Evolutionary conservation across 2,888 invertebrate species (phyloP), one percentile per base, ranked within the genome.

Genomic region (Schizaphis graminum): DNA sequence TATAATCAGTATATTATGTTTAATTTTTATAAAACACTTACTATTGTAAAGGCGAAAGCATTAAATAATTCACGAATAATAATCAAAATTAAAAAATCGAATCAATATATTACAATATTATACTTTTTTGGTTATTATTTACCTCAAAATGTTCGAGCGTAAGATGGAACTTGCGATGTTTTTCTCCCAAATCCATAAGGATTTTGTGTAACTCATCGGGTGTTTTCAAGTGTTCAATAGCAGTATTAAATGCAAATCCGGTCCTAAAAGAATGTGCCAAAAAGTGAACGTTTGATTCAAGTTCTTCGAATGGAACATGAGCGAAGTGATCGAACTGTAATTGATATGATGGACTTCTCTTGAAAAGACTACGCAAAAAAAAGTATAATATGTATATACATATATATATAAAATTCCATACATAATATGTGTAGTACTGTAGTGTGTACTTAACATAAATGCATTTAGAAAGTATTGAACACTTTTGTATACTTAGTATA

Each of bases 201-300:
- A 86, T 11, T 57, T 41, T 41, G 4, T 41, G 85, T 7, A 84
- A 44, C 21, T 57, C 57, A 24, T n/a, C 44, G 21, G 85, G 57
- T 13, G 13, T 11, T 28, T 57, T 57, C 41, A 85, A n/a, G n/a
- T 57, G 85, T 44, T 11, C 91, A 35, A 91, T 44, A n/a, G 91
- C 85, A 0, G 91, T n/a, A 3, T 91, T n/a, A 28, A 91, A 91
- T 5, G 49, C 91, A 24, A 57, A 57, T 41, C 85, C 91, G 16
- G 91, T 91, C 56, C 91, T 91, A n/a, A 57, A 44, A 56, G 91
- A 21, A 44, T 91, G 91, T 16, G 91, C 91, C 57, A 86, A 56
- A 56, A 91, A 86, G 67, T 91, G 91, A 57, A 84, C 91, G 57
- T 91, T 85, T 21, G 56, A 57, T 11, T 10, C 41, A 8, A 91